Evolutionary conservation across 2,113 vertebrate genomes (phyloP).

Genomic region (Oryzias javanicus): DNA sequence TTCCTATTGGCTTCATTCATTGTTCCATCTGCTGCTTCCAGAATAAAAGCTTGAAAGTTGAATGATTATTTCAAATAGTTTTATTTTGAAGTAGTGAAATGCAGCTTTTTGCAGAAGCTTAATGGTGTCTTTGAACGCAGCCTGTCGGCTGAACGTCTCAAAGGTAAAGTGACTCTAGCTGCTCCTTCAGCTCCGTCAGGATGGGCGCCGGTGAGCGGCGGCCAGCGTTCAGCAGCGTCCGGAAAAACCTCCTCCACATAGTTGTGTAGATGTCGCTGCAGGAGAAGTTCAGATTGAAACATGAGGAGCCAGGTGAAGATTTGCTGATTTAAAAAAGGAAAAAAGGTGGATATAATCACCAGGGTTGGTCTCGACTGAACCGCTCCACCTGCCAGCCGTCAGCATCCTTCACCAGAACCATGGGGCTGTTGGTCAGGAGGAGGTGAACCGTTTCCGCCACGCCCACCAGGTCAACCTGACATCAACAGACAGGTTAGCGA

Average conservation of each 20-base stretch:
- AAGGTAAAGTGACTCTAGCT: neutral
- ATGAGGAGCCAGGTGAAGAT: neutral
- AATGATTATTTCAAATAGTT: too few species aligned
- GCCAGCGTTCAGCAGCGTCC: conserved; percentile 44
- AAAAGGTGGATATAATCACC: conserved; percentile 1
- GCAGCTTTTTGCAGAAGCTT: too few species aligned
- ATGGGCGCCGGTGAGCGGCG: conserved; percentile 9
- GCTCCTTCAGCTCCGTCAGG: conserved; percentile 45
- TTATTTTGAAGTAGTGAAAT: too few species aligned
- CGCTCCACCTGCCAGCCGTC: conserved; percentile 72
- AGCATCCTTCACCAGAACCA: conserved; percentile 71
- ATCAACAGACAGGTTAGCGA: neutral
- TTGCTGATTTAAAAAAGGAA: too few species aligned
- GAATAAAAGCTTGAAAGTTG: neutral
- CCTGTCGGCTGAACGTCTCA: neutral
- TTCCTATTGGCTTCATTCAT: too few species aligned
- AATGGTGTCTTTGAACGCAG: neutral
- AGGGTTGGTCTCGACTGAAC: conserved; percentile 11
- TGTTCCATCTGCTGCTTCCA: neutral
- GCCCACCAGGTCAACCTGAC: conserved; percentile 84
- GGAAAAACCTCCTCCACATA: conserved; percentile 46
- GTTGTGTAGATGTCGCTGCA: conserved; percentile 6
- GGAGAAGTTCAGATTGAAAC: neutral
- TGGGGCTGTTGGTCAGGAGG: conserved; percentile 75
- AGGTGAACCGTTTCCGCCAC: conserved; percentile 83